These are phyloP conservation scores for Cephalopterus ornatus DNA, from an alignment of 2,113 vertebrate species.

Conservation along the genomic window DNA sequence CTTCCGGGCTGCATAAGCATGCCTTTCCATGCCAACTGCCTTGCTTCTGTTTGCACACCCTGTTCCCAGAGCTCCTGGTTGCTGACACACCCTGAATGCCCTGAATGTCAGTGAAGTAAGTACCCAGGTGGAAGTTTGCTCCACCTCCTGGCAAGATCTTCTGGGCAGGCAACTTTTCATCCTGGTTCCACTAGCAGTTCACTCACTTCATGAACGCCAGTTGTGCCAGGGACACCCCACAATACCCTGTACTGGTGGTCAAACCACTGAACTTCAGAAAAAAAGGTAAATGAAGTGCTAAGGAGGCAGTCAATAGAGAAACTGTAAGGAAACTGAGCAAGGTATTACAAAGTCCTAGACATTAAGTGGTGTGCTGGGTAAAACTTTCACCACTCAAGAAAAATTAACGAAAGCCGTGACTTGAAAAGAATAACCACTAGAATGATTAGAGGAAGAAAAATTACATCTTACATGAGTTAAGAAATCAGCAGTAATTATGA, in stretches of 20 bases:
- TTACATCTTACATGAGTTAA: not conserved
- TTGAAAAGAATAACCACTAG: not conserved
- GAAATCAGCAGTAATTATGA: not conserved
- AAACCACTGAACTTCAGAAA: not conserved
- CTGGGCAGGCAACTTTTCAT: not conserved
- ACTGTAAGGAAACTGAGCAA: not conserved
- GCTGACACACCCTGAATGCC: not conserved
- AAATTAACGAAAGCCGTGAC: not conserved
- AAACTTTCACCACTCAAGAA: not conserved
- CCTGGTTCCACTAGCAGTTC: not conserved
- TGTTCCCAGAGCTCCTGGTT: not conserved
- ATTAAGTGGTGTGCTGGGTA: not conserved
- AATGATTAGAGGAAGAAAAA: not conserved
- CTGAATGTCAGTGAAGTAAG: not conserved
- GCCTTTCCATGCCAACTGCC: not conserved
- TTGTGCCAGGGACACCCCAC: not conserved
- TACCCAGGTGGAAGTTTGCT: not conserved
- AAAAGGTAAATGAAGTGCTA: not conserved
- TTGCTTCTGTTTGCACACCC: conserved; percentile 8
- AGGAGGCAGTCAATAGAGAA: not conserved
- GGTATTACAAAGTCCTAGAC: not conserved
- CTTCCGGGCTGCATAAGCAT: not conserved
- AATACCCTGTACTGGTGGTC: not conserved
- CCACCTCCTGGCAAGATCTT: not conserved
- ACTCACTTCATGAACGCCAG: not conserved